phyloP scores from a whole-genome alignment of 2,113 vertebrate species.

The Oryzias melastigma region DNA sequence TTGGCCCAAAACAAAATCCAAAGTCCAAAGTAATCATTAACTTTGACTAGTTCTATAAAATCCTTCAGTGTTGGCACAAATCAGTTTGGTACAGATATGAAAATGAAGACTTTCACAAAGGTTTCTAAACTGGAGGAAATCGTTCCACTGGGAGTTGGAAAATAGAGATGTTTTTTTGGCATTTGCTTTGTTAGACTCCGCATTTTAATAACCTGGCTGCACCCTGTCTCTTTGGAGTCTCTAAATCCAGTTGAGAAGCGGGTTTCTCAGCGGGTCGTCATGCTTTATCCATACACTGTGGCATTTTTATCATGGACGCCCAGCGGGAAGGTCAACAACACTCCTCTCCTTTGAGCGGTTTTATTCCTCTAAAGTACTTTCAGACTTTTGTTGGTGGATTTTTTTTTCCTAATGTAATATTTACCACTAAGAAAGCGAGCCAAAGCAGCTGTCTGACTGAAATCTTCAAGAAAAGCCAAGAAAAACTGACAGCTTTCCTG shows the following conservation, averaged over 20 bases:
- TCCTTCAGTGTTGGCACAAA: slow-evolving; percentile 8
- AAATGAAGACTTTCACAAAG: slow-evolving; percentile 7
- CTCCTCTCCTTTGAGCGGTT: slow-evolving; percentile 6
- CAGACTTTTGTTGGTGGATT: neutral
- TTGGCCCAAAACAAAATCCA: slow-evolving; percentile 23
- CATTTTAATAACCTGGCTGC: slow-evolving; percentile 3
- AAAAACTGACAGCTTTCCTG: slow-evolving; percentile 2
- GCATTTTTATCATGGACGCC: slow-evolving; percentile 7
- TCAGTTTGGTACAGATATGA: slow-evolving; percentile 27
- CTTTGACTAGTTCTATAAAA: slow-evolving; percentile 10
- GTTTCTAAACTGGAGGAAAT: neutral
- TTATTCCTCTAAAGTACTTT: neutral
- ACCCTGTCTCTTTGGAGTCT: slow-evolving; percentile 2
- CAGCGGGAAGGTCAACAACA: slow-evolving; percentile 1
- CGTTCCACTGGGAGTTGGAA: slow-evolving; percentile 8
- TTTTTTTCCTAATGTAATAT: slow-evolving; percentile 7
- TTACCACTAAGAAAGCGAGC: neutral
- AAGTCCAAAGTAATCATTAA: slow-evolving; percentile 27
- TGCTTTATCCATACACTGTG: slow-evolving; percentile 12
- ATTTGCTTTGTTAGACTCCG: neutral
- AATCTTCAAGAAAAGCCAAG: slow-evolving; percentile 3
- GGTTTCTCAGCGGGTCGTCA: slow-evolving; percentile 46
- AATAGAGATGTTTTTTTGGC: neutral
- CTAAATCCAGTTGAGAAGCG: slow-evolving; percentile 8
- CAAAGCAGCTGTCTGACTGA: slow-evolving; percentile 11